Conservation (phyloP, 1,140 invertebrate genomes). For the Drosophila auraria region DNA sequence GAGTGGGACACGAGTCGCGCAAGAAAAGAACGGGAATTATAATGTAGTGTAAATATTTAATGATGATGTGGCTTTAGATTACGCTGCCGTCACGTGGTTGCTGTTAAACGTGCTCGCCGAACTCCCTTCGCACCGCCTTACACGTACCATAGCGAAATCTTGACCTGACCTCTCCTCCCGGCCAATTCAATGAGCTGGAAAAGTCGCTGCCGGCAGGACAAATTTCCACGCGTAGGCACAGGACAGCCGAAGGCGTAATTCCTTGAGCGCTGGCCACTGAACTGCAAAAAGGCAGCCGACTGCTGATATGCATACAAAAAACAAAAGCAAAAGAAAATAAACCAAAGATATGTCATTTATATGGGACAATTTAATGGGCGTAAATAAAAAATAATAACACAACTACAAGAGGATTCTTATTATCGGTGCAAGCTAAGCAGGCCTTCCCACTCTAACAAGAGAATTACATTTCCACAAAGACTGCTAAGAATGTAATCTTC, state of each 20-base stretch:
- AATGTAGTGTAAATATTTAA: constrained; percentile 84
- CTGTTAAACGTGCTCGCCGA: constrained; percentile 71
- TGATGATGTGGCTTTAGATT: constrained; percentile 82
- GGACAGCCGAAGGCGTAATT: constrained; percentile 24
- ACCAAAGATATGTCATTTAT: constrained; percentile 44
- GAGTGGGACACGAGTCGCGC: constrained; percentile 52
- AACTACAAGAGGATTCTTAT: constrained; percentile 6
- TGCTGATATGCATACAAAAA: constrained; percentile 55
- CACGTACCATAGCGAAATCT: constrained; percentile 5
- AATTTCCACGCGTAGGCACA: constrained; percentile 37
- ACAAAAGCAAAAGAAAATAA: constrained; percentile 32
- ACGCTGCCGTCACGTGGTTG: constrained; percentile 70
- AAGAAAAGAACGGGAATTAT: constrained; percentile 66
- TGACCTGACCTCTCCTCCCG: constrained; percentile 29
- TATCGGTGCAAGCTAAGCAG: neutral
- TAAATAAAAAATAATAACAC: constrained; percentile 36
- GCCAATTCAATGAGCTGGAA: constrained; percentile 75
- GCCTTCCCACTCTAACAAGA: neutral
- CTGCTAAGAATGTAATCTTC: neutral
- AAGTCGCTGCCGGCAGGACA: constrained; percentile 40
- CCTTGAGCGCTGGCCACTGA: constrained; percentile 38
- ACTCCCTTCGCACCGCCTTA: constrained; percentile 13
- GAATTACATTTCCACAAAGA: neutral
- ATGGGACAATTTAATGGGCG: constrained; percentile 49
- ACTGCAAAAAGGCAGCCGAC: constrained; percentile 41